Conservation (phyloP, 2,888 invertebrate genomes). For the Sympetrum striolatum region DNA sequence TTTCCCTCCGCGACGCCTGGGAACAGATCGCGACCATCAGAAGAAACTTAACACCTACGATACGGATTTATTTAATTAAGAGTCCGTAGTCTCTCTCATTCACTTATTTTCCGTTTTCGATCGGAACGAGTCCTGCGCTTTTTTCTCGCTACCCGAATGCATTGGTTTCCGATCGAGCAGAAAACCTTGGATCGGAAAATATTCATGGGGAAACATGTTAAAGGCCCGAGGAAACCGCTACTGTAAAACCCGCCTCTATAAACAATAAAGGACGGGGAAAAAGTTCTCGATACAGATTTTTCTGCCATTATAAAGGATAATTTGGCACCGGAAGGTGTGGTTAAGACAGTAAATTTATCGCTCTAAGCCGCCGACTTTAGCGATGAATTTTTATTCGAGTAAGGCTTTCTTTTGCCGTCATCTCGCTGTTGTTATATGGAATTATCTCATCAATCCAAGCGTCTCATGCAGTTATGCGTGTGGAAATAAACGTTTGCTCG, state of each 20-base stretch:
- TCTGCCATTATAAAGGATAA: neutral
- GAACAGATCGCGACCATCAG: neutral
- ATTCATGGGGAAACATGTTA: neutral
- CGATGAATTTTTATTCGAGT: neutral
- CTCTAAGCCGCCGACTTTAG: neutral
- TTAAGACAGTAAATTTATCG: neutral
- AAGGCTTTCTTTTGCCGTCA: neutral
- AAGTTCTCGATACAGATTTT: neutral
- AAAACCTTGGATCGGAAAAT: neutral
- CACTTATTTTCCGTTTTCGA: neutral
- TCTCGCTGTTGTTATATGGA: neutral
- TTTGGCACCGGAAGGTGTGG: neutral
- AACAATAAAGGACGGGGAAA: neutral
- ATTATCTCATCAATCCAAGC: neutral
- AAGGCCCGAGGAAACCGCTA: neutral
- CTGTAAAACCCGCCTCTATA: neutral
- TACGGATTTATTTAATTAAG: neutral
- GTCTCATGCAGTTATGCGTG: neutral
- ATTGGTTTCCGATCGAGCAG: neutral
- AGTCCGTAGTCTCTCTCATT: neutral
- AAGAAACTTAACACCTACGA: neutral
- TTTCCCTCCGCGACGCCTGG: neutral
- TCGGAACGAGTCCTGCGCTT: neutral
- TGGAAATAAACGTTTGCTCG: neutral
- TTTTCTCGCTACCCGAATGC: neutral